phyloP scores from a whole-genome alignment of 2,888 invertebrate species.

The Bugula neritina region DNA sequence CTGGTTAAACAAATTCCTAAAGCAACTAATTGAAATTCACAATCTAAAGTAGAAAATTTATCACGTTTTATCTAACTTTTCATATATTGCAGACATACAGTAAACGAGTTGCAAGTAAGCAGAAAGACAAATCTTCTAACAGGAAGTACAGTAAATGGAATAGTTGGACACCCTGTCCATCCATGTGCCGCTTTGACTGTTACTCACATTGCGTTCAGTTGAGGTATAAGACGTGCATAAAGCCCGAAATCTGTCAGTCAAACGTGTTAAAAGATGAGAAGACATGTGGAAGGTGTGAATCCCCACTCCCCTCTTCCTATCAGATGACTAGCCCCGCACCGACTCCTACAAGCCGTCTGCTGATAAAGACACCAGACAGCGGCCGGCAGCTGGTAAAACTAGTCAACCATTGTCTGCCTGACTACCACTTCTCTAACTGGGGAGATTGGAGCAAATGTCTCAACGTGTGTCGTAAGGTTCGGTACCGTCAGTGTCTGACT shows the following conservation, averaged over 20 bases:
- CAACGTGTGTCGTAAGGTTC: conserved; percentile 11
- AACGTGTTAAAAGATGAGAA: conserved; percentile 22
- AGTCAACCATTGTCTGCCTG: conserved; percentile 3
- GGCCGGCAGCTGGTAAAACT: conserved; percentile 3
- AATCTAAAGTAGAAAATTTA: too few relatives aligned
- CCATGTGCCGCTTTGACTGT: conserved; percentile 1
- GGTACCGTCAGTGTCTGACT: conserved; percentile 3
- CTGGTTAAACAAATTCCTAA: too few relatives aligned
- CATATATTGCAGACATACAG: not conserved
- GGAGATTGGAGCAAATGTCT: conserved; percentile 14
- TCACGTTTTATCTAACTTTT: too few relatives aligned
- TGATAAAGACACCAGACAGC: not conserved
- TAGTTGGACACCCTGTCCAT: conserved; percentile 8
- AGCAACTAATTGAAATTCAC: too few relatives aligned
- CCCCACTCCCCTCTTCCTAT: not conserved
- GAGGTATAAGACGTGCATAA: conserved; percentile 13
- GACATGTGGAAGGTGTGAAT: conserved; percentile 16
- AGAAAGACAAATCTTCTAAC: conserved; percentile 8
- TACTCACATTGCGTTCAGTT: conserved; percentile 1
- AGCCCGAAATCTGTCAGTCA: not conserved
- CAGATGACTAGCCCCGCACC: not conserved
- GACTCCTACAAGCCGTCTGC: not conserved
- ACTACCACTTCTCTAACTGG: conserved; percentile 23
- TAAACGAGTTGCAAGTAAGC: not conserved
- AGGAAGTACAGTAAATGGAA: conserved; percentile 16